phyloP scores from a whole-genome alignment of 2,797 vertebrate genomes.

The Percopsis omiscomaycus region DNA sequence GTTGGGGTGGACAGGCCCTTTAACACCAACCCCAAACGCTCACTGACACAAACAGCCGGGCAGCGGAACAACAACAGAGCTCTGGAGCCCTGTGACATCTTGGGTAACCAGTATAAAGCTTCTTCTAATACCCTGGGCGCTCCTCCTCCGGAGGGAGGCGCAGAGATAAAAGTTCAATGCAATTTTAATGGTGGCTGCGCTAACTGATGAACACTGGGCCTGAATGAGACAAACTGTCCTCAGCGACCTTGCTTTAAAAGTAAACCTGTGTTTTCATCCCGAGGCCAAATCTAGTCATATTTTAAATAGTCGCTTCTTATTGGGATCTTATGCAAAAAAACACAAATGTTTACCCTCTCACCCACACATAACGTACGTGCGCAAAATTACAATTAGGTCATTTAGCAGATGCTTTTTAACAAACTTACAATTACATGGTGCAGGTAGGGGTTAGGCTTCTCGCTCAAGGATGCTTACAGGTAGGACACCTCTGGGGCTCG shows the following conservation, averaged over 20 bases:
- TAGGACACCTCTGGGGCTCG: no score
- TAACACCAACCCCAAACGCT: no score
- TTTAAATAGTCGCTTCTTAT: background rate
- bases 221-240: conserved; percentile 29
- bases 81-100: no score
- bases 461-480: no score
- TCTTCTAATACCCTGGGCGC: conserved; percentile 23
- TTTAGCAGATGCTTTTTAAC: no score
- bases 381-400: background rate
- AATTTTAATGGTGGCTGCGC: conserved; percentile 31
- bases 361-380: background rate
- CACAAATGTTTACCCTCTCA: background rate
- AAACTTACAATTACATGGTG: no score
- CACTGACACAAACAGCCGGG: no score
- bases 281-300: background rate
- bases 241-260: background rate
- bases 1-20: no score
- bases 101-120: background rate
- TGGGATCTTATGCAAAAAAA: background rate
- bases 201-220: conserved; percentile 27
- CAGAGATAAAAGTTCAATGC: conserved; percentile 25
- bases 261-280: background rate
- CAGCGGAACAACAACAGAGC: no score
- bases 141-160: conserved; percentile 20
- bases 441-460: no score